A percentile compares a stretch with the other conserved stretches of the same genome.
phyloP scores from a whole-genome alignment of 2,888 invertebrate species.

The Selenia dentaria region DNA sequence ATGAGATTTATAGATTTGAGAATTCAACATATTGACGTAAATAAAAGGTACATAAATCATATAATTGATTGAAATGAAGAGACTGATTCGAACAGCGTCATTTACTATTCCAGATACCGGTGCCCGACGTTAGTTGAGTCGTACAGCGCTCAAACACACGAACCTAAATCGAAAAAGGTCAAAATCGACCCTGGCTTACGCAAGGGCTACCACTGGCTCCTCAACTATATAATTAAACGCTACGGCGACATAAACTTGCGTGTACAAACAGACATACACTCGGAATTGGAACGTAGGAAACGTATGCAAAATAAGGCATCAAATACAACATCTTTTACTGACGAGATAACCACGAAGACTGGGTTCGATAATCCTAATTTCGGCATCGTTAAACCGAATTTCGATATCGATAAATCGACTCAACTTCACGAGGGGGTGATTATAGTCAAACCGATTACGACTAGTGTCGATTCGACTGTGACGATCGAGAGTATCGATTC shows the following conservation, averaged over 20 bases:
- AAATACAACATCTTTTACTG: conserved; percentile 64
- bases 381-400: conserved; percentile 44
- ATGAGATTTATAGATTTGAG: too few relatives aligned
- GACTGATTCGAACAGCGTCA: too few relatives aligned
- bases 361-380: conserved; percentile 80
- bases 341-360: conserved; percentile 72
- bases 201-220: conserved; percentile 89
- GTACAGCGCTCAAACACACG: conserved; percentile 80
- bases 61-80: too few relatives aligned
- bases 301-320: conserved; percentile 64
- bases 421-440: conserved; percentile 57
- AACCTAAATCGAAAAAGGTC: conserved; percentile 62
- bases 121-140: conserved; percentile 93
- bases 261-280: conserved; percentile 86
- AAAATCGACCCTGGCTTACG: conserved; percentile 88
- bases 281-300: conserved; percentile 77
- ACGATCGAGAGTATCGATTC: conserved; percentile 71
- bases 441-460: conserved; percentile 66
- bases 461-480: conserved; percentile 69
- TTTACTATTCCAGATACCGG: conserved; percentile 74
- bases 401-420: conserved; percentile 29
- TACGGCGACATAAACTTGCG: conserved; percentile 87
- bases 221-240: conserved; percentile 87
- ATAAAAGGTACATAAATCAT: too few relatives aligned
- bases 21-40: too few relatives aligned